phyloP scores from a whole-genome alignment of 92 coral and sea anemone species.

The Desmophyllum pertusum region DNA sequence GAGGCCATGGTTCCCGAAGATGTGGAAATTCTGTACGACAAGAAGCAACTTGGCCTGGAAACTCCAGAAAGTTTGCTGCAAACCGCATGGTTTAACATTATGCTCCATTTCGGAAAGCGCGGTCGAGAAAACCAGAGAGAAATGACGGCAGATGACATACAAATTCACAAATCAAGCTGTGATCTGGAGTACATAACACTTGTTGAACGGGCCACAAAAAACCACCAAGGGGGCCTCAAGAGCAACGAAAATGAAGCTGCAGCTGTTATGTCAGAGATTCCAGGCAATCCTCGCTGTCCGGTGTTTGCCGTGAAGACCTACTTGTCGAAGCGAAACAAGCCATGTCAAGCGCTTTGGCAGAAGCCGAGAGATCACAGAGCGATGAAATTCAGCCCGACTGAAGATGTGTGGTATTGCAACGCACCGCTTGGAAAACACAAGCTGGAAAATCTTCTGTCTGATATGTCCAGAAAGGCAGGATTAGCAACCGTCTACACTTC shows the following conservation, averaged over 20 bases:
- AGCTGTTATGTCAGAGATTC: slow-evolving; percentile 27
- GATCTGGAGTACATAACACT: not conserved
- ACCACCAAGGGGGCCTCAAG: not conserved
- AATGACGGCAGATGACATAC: not conserved
- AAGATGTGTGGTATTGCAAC: slow-evolving; percentile 57
- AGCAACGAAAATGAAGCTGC: slow-evolving; percentile 25
- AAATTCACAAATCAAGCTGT: not conserved
- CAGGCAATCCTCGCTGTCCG: slow-evolving; percentile 7
- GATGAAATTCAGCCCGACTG: slow-evolving; percentile 38
- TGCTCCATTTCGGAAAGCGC: not conserved
- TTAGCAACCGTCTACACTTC: slow-evolving; percentile 54
- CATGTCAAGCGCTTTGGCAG: slow-evolving; percentile 49
- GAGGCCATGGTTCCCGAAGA: not conserved
- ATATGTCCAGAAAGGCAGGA: slow-evolving; percentile 59
- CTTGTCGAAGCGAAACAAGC: slow-evolving; percentile 27
- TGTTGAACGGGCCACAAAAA: no score
- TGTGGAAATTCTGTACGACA: not conserved
- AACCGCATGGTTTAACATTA: not conserved
- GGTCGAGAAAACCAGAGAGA: not conserved
- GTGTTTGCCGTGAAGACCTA: slow-evolving; percentile 23
- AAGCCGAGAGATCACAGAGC: slow-evolving; percentile 41
- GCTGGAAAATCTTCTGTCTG: slow-evolving; percentile 30
- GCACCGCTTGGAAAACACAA: slow-evolving; percentile 48
- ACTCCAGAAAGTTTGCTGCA: not conserved
- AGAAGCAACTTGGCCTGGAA: not conserved